Evolutionary conservation across 1,140 invertebrate genomes (phyloP).

Genomic region (Lanistes nyassanus): DNA sequence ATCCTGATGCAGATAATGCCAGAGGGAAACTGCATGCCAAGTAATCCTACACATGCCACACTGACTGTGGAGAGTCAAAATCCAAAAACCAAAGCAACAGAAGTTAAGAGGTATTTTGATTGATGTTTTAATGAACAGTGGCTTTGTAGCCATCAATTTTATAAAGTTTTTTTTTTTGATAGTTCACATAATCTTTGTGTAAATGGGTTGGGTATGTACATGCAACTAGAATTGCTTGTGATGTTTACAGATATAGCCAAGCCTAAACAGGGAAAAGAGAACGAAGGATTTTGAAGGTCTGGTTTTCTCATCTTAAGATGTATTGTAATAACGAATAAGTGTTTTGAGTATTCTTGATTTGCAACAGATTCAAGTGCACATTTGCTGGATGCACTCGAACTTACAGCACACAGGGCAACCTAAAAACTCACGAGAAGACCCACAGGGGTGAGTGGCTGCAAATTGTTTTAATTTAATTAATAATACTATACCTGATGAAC

Average conservation of each 20-base stretch:
- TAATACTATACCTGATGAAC: no score
- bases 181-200: background rate
- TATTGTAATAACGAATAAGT: background rate
- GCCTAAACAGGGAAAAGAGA: no score
- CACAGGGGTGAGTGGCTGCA: conserved; percentile 80
- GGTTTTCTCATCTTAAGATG: no score
- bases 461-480: no score
- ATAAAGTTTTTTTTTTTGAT: background rate
- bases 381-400: conserved; percentile 88
- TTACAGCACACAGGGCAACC: conserved; percentile 93
- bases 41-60: conserved; percentile 75
- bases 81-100: conserved; percentile 74
- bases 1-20: conserved; percentile 77
- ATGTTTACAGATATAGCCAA: no score
- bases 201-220: background rate
- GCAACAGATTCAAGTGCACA: conserved; percentile 74
- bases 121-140: conserved; percentile 5
- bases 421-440: conserved; percentile 94
- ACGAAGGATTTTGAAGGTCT: no score
- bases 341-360: conserved; percentile 12
- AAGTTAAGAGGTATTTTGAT: conserved; percentile 66
- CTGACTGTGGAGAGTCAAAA: conserved; percentile 76
- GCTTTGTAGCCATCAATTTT: no score
- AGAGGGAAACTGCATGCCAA: conserved; percentile 72
- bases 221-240: no score